Evolutionary conservation across 2,888 invertebrate species (phyloP).

Genomic region (Gymnoscelis rufifasciata): DNA sequence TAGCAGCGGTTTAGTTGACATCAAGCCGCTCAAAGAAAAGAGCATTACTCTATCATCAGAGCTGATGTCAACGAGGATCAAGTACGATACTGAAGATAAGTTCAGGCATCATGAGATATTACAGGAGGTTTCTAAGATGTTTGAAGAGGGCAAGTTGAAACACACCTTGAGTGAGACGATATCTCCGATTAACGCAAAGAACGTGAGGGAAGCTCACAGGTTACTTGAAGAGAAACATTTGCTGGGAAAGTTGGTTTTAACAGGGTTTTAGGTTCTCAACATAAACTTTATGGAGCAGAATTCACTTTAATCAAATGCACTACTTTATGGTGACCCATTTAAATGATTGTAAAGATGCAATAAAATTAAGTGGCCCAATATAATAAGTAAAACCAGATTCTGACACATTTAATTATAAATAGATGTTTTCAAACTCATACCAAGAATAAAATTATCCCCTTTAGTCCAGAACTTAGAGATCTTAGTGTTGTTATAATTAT

Average conservation of each 20-base stretch:
- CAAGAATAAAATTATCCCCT: too few species aligned
- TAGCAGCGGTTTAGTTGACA: conserved; percentile 53
- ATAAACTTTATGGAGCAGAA: too few species aligned
- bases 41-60: conserved; percentile 61
- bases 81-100: conserved; percentile 61
- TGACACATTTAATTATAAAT: too few species aligned
- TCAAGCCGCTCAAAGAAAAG: conserved; percentile 57
- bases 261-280: conserved; percentile 41
- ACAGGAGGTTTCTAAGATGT: conserved; percentile 47
- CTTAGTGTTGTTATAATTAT: too few species aligned
- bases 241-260: conserved; percentile 61
- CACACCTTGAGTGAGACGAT: conserved; percentile 54
- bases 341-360: too few species aligned
- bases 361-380: too few species aligned
- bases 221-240: conserved; percentile 54
- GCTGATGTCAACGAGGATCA: conserved; percentile 60
- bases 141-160: conserved; percentile 53
- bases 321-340: too few species aligned
- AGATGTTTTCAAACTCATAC: too few species aligned
- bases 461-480: too few species aligned
- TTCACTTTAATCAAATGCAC: too few species aligned
- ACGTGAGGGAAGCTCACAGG: conserved; percentile 58
- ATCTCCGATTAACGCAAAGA: conserved; percentile 62
- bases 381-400: too few species aligned
- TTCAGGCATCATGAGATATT: conserved; percentile 55